Evolutionary conservation across 2,113 vertebrate genomes (phyloP).

Genomic region (Dissostichus mawsoni): DNA sequence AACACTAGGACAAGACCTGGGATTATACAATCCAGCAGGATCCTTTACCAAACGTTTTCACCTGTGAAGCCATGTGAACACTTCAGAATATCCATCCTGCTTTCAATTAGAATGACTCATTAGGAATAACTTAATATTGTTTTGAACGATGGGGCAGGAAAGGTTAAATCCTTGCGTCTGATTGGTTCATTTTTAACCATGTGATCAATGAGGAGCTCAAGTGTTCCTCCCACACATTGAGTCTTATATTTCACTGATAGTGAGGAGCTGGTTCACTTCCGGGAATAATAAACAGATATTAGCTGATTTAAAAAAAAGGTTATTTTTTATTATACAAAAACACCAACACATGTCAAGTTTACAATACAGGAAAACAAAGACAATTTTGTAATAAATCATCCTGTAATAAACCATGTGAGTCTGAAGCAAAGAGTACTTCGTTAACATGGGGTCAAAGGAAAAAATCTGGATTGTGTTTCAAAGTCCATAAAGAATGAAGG

Average conservation of each 20-base stretch:
- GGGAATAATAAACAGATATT: constrained; percentile 52
- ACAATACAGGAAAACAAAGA: constrained; percentile 33
- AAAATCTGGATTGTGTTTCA: background rate
- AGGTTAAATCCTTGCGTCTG: background rate
- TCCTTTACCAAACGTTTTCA: too few relatives aligned
- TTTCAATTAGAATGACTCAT: background rate
- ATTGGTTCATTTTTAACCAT: background rate
- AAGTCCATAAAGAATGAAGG: background rate
- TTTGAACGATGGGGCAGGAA: background rate
- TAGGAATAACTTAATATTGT: background rate
- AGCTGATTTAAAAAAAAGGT: constrained; percentile 22
- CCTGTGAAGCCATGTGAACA: background rate
- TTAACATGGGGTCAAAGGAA: background rate
- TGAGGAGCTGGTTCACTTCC: constrained; percentile 3
- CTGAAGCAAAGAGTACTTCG: constrained; percentile 11
- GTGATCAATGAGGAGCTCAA: background rate
- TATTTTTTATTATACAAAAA: constrained; percentile 42
- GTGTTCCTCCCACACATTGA: background rate
- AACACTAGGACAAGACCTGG: background rate
- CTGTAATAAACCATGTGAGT: background rate
- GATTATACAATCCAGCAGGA: background rate
- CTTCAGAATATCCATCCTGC: background rate
- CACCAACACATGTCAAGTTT: constrained; percentile 18
- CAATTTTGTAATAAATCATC: background rate
- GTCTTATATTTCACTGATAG: background rate